Evolutionary conservation across 1,140 invertebrate genomes (phyloP), one percentile per base, ranked within the genome.

Genomic region (Cotesia typhae): DNA sequence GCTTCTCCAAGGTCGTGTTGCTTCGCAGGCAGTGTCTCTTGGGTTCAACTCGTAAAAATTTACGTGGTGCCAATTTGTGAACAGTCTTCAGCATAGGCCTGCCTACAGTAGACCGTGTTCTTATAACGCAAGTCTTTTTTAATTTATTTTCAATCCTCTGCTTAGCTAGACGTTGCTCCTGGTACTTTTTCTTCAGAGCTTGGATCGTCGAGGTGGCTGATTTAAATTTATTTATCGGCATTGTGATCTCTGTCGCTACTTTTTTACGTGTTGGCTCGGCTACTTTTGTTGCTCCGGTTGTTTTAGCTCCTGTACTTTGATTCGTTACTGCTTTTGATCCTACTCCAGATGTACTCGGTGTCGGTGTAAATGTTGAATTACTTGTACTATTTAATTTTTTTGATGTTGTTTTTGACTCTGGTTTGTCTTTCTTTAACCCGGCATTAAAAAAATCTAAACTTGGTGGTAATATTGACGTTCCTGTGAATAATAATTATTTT

Each of bases 381-480:
- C n/a, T 64, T 2, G 65, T 70, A 63, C 35, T 64, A 14, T 37
- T 67, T 70, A 74, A 75, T 72, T 73, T 73, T 81, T 65, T 61
- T 51, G 76, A 1, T 12, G n/a, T 37, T 20, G 72, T 74, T 73
- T 81, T 87, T n/a, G 70, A 35, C 71, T 80, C 82, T 63, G 17
- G 47, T 70, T 82, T 85, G 53, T 85, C 86, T 71, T 83, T 87
- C 53, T 83, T 84, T 37, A 74, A 73, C n/a, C 83, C 81, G 35
- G 83, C 76, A 78, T 93, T 94, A 71, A 94, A 92, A 75, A 93
- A 93, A 82, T 94, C 92, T 65, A 95, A 85, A 74, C 89, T 90
- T 3, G 92, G 88, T 41, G 94, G 94, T 72, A 95, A 84, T 72
- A 92, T 89, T 17, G 91, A 88, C 35, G 93, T 94, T 67, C 91